These are phyloP conservation scores for Myodes glareolus DNA, from an alignment of 2,113 vertebrate genomes.

Conservation along the genomic window DNA sequence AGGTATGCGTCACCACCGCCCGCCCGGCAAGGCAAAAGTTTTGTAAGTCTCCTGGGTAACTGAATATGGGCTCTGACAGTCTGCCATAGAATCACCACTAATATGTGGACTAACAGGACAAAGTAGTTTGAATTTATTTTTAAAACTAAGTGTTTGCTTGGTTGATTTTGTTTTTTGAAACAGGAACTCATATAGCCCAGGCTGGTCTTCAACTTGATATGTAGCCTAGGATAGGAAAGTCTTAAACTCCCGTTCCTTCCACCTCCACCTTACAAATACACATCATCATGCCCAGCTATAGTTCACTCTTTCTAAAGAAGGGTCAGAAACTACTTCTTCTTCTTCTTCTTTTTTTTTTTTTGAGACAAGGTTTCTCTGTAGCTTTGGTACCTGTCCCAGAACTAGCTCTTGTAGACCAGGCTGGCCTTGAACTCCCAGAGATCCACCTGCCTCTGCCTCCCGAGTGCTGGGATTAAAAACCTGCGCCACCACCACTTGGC, in stretches of 20 bases:
- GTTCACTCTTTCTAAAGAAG: slow-evolving; percentile 19
- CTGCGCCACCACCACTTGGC: too few species aligned
- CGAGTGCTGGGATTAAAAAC: too few species aligned
- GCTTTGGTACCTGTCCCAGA: too few species aligned
- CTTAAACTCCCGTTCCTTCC: background rate
- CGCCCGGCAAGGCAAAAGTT: background rate
- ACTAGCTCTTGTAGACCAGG: too few species aligned
- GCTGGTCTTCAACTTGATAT: background rate
- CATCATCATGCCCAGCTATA: background rate
- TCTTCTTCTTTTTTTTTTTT: too few species aligned
- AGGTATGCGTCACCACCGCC: too few species aligned
- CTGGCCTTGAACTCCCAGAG: too few species aligned
- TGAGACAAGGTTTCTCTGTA: too few species aligned
- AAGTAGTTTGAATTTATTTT: background rate
- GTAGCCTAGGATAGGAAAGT: background rate
- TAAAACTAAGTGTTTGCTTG: background rate
- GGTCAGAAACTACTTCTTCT: background rate
- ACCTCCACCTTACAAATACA: background rate
- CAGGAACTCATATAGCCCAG: background rate
- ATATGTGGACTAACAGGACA: background rate
- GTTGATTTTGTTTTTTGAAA: background rate
- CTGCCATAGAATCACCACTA: background rate
- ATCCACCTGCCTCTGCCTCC: too few species aligned
- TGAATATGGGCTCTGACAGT: background rate
- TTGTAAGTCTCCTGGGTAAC: background rate